A percentile compares a stretch with the other conserved stretches of the same genome.
phyloP scores from a whole-genome alignment of 2,797 vertebrate genomes.

The Calcarius lapponicus region DNA sequence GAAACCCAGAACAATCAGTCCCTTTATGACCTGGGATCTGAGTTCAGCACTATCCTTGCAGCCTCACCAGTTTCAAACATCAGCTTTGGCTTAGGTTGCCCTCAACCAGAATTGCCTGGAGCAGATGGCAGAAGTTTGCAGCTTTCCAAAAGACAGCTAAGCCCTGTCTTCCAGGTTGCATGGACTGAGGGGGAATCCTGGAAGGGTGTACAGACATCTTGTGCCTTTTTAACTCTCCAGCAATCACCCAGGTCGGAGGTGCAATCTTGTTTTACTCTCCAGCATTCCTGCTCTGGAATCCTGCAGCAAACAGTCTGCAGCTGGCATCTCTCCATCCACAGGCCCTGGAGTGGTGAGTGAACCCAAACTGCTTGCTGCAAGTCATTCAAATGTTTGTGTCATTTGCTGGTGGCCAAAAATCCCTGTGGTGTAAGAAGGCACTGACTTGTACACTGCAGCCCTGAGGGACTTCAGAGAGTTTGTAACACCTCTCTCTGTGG shows the following conservation, averaged over 20 bases:
- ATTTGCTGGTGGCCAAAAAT: background rate
- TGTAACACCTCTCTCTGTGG: background rate
- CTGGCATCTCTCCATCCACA: background rate
- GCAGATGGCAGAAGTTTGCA: background rate
- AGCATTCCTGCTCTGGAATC: background rate
- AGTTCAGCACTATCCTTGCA: background rate
- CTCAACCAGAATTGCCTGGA: background rate
- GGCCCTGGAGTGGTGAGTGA: background rate
- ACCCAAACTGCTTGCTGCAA: background rate
- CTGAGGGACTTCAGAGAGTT: background rate
- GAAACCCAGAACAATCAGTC: background rate
- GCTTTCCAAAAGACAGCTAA: background rate
- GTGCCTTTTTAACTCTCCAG: background rate
- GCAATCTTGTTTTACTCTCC: background rate
- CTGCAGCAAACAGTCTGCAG: background rate
- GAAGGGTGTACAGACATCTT: background rate
- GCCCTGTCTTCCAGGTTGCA: background rate
- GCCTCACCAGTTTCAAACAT: background rate
- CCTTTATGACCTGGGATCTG: background rate
- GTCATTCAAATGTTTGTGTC: background rate
- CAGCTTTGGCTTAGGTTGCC: background rate
- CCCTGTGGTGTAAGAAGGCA: background rate
- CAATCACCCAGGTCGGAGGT: accelerated
- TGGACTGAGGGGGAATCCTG: background rate
- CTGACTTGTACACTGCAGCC: background rate